Evolutionary conservation across 2,888 invertebrate genomes (phyloP).

Genomic region (Sisyra terminalis): DNA sequence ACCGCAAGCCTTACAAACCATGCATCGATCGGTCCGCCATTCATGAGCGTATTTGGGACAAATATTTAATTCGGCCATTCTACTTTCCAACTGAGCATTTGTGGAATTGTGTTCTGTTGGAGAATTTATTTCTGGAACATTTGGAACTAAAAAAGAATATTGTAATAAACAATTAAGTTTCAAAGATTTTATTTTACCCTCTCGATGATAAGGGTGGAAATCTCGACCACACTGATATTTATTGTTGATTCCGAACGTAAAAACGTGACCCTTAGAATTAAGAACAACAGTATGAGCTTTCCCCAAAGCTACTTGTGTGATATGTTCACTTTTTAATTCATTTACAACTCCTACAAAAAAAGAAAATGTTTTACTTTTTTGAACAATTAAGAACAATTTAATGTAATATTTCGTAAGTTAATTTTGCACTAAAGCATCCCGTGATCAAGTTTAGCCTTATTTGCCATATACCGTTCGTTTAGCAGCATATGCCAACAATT

Average conservation of each 20-base stretch:
- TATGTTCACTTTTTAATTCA: constrained; percentile 24
- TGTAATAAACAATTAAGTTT: not conserved
- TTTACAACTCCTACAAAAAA: constrained; percentile 20
- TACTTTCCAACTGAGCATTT: not conserved
- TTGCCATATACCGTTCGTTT: no score
- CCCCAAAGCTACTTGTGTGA: constrained; percentile 63
- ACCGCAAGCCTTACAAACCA: constrained; percentile 79
- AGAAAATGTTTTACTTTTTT: not conserved
- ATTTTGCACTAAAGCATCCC: no score
- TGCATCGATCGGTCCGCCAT: constrained; percentile 68
- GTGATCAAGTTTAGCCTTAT: no score
- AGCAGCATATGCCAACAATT: no score
- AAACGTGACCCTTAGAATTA: constrained; percentile 76
- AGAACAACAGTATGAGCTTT: constrained; percentile 92
- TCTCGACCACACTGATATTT: constrained; percentile 94
- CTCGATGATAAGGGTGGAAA: constrained; percentile 42
- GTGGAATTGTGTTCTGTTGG: constrained; percentile 2
- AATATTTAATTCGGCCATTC: constrained; percentile 19
- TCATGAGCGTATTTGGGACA: constrained; percentile 58
- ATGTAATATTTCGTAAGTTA: not conserved
- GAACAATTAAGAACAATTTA: not conserved
- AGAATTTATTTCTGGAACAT: constrained; percentile 10
- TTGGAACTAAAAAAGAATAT: constrained; percentile 1
- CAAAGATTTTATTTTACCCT: constrained; percentile 27
- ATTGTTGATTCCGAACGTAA: constrained; percentile 94